phyloP scores from a whole-genome alignment of 2,113 vertebrate species.

The Terrapene triunguis region DNA sequence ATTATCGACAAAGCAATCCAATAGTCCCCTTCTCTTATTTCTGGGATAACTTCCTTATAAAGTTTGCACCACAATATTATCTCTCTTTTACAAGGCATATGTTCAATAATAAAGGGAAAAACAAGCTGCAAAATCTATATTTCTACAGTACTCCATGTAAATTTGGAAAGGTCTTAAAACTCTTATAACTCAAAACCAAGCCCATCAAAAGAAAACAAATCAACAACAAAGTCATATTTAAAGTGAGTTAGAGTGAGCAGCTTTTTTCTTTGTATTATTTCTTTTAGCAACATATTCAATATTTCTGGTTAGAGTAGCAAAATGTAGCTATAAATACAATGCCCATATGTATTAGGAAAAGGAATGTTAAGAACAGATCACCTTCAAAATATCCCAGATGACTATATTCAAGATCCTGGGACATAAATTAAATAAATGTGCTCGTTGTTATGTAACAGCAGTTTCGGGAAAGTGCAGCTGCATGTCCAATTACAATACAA shows the following conservation, averaged over 20 bases:
- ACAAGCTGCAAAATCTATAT: background rate
- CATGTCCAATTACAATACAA: background rate
- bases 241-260: background rate
- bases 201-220: background rate
- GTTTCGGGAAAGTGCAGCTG: background rate
- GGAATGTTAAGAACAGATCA: conserved; percentile 31
- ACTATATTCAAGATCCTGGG: background rate
- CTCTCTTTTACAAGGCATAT: background rate
- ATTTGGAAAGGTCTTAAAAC: background rate
- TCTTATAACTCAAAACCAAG: background rate
- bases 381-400: conserved; percentile 19
- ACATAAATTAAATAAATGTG: too few relatives aligned
- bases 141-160: background rate
- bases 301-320: conserved; percentile 25
- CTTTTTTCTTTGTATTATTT: background rate
- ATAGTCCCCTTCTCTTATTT: background rate
- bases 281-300: conserved; percentile 1
- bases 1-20: background rate
- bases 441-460: too few relatives aligned
- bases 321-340: conserved; percentile 6
- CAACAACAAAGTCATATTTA: conserved; percentile 10
- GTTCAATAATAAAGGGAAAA: background rate
- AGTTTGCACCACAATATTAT: background rate
- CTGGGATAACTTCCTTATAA: background rate
- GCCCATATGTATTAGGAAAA: background rate